Base-by-base conservation (phyloP, 1,140 invertebrate species). In the Drosophila repletoides region DNA sequence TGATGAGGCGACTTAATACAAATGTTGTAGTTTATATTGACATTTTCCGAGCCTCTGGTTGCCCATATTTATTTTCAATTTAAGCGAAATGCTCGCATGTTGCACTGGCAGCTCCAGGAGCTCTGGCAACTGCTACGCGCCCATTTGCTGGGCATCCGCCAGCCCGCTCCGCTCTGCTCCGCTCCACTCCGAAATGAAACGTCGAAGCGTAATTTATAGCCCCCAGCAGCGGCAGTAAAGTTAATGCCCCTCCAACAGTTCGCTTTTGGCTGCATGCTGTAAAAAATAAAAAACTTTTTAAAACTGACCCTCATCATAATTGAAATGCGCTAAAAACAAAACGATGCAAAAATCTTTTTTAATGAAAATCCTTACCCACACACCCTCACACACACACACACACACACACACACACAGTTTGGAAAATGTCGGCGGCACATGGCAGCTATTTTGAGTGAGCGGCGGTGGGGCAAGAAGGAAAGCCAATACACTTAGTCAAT, bases 61-160 rank as follows among this genome's bases (percentile, higher is more conserved):
- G 76, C 29, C 52, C 74, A 71, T 74, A 84, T 84, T 75, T 71
- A 75, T 79, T 86, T 86, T 86, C 80, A 86, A 84, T 84, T 84
- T 84, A 84, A 84, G 41, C 58, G 61, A 68, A 79, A 72, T 79
- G 61, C 58, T 67, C 66, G 66, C 56, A 43, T 73, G 73, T 33
- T 64, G 72, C 76, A 75, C 17, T 40, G 14, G n/a, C 10, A 43
- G 33, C 29, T 17, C 52, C 24, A 40, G 31, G 48, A 45, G n/a
- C 63, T 73, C 80, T 79, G 86, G 79, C 79, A 83, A n/a, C n/a
- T 84, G 70, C 60, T 61, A 15, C 53, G 34, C 24, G 28, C 79
- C 40, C 65, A 73, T 77, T 77, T 77, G 45, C 72, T 46, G 43
- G 14, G 5, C 38, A 24, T 4, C 9, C 24, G 10, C 19, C 26